Percentiles rank a stretch among this genome's conserved stretches.
These are phyloP conservation scores for Chrysotoxum bicinctum DNA, from an alignment of 2,888 invertebrate species.

Conservation along the genomic window DNA sequence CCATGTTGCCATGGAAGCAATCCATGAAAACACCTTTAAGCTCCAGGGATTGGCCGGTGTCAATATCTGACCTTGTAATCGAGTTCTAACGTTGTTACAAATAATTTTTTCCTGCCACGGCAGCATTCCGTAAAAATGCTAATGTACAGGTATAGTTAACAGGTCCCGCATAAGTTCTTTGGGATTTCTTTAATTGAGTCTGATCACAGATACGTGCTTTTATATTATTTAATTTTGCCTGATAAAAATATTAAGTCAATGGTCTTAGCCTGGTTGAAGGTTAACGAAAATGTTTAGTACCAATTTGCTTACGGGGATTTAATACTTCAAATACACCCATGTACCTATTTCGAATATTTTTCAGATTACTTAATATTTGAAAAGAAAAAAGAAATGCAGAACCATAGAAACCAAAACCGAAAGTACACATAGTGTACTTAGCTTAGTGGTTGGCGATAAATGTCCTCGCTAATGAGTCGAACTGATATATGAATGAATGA, in stretches of 20 bases:
- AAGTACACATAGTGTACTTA: too few species aligned
- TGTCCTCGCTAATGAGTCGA: too few species aligned
- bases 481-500: too few species aligned
- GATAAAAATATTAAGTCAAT: neutral
- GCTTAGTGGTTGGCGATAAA: too few species aligned
- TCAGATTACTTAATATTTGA: too few species aligned
- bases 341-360: too few species aligned
- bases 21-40: neutral
- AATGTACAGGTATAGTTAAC: slow-evolving; percentile 39
- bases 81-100: neutral
- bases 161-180: slow-evolving; percentile 48
- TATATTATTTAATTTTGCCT: neutral
- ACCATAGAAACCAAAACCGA: too few species aligned
- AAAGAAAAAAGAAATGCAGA: too few species aligned
- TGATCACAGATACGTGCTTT: slow-evolving; percentile 36
- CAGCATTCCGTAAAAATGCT: slow-evolving; percentile 39
- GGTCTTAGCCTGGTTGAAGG: neutral
- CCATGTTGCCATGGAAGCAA: slow-evolving; percentile 2
- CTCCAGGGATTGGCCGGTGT: neutral
- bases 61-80: neutral
- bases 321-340: too few species aligned
- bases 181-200: slow-evolving; percentile 63
- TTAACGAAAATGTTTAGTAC: too few species aligned
- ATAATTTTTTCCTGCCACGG: slow-evolving; percentile 43
- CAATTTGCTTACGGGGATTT: too few species aligned